Percentiles rank a stretch among this genome's conserved stretches.
Conservation (phyloP, 2,888 invertebrate species). For the Caenorhabditis sp. region DNA sequence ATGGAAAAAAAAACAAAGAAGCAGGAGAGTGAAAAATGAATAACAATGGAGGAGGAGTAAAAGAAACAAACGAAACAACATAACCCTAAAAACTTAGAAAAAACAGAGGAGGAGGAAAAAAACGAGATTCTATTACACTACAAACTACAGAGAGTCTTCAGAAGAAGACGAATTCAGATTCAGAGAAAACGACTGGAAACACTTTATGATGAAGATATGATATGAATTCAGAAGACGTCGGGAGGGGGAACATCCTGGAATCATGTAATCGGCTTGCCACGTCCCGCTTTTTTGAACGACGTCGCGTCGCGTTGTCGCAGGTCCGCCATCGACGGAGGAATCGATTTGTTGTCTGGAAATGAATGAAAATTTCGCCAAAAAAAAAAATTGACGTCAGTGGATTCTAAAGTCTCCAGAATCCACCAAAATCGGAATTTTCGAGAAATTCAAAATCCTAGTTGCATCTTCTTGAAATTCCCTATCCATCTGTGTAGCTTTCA, state of each 20-base stretch:
- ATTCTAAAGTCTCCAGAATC: too few relatives aligned
- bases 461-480: too few relatives aligned
- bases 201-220: neutral
- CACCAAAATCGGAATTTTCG: too few relatives aligned
- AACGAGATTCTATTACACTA: neutral
- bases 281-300: slow-evolving; percentile 80
- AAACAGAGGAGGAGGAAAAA: slow-evolving; percentile 23
- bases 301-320: slow-evolving; percentile 76
- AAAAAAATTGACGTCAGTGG: too few relatives aligned
- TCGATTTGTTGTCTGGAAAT: slow-evolving; percentile 68
- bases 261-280: slow-evolving; percentile 74
- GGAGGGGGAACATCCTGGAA: neutral
- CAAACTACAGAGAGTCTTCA: neutral
- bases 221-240: neutral
- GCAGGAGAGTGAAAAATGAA: neutral
- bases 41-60: slow-evolving; percentile 1
- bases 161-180: neutral
- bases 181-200: neutral
- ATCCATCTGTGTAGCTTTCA: too few relatives aligned
- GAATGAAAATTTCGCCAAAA: too few relatives aligned
- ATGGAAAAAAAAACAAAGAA: slow-evolving; percentile 2
- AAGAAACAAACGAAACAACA: neutral
- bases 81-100: neutral
- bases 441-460: too few relatives aligned
- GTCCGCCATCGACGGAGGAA: slow-evolving; percentile 75